Evolutionary conservation across 2,888 invertebrate species (phyloP).

Genomic region (Eupithecia exiguata): DNA sequence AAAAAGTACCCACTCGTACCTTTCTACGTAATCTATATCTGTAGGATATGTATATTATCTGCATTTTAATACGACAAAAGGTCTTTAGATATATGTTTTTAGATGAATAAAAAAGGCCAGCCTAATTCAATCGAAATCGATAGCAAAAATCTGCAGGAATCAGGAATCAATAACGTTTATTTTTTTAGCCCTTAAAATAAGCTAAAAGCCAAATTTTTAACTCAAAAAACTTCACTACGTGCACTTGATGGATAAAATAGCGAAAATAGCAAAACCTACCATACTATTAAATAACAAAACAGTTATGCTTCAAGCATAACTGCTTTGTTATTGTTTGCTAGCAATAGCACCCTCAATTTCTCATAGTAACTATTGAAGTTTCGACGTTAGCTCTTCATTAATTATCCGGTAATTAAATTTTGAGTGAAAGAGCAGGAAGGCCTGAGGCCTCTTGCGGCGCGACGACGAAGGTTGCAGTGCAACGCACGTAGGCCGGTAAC

Average conservation of each 20-base stretch:
- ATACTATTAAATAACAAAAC: neutral
- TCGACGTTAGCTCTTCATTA: conserved; percentile 44
- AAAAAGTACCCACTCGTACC: neutral
- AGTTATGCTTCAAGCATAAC: neutral
- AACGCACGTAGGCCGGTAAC: conserved; percentile 25
- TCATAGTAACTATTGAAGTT: conserved; percentile 22
- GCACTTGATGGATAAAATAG: neutral
- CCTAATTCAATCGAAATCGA: neutral
- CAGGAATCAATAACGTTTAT: neutral
- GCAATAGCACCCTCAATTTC: neutral
- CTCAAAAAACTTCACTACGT: neutral
- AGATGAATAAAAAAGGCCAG: neutral
- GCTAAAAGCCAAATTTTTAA: neutral
- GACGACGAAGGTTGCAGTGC: conserved; percentile 12
- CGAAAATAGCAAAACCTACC: neutral
- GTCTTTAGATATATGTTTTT: neutral
- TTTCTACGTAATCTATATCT: neutral
- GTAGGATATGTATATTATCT: neutral
- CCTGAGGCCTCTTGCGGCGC: conserved; percentile 16
- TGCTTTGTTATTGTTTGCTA: too few species aligned
- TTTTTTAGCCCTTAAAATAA: neutral
- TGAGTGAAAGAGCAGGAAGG: conserved; percentile 28
- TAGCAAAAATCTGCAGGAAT: neutral
- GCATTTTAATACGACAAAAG: neutral
- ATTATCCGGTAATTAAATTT: conserved; percentile 56